These are phyloP conservation scores for Tadarida brasiliensis DNA, from an alignment of 2,797 vertebrate genomes.

Conservation along the genomic window DNA sequence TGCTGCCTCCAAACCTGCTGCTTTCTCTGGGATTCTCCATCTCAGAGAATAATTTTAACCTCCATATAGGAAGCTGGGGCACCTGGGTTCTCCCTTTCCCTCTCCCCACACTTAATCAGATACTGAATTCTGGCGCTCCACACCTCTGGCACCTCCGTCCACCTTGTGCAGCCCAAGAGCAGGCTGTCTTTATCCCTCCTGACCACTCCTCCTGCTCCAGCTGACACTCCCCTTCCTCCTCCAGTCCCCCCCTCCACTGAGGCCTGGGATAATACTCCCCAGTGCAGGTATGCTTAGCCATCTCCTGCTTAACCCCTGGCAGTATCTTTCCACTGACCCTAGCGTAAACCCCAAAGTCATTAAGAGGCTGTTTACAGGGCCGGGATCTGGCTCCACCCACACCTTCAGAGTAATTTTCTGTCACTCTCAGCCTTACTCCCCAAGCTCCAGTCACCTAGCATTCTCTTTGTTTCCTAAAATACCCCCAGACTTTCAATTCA, in stretches of 20 bases:
- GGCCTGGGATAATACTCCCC: not conserved
- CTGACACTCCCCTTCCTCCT: not conserved
- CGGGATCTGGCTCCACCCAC: not conserved
- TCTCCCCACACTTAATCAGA: not conserved
- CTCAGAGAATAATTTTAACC: not conserved
- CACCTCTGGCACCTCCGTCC: not conserved
- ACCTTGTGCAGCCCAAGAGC: no score
- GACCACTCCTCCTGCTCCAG: not conserved
- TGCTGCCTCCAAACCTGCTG: not conserved
- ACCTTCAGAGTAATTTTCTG: not conserved
- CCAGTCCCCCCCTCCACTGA: not conserved
- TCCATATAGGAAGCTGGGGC: not conserved
- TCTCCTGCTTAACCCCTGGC: not conserved
- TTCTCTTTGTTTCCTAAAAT: not conserved
- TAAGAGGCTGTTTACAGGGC: not conserved
- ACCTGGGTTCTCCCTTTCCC: not conserved
- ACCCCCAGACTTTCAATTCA: not conserved
- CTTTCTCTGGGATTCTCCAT: not conserved
- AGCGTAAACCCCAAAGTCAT: not conserved
- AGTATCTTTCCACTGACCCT: not conserved
- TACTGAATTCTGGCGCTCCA: not conserved
- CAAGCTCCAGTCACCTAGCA: not conserved
- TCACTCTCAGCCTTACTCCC: not conserved
- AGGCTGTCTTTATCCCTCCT: not conserved
- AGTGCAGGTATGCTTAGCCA: not conserved